Evolutionary conservation across 2,113 vertebrate genomes (phyloP).

Genomic region (Otocyon megalotis): DNA sequence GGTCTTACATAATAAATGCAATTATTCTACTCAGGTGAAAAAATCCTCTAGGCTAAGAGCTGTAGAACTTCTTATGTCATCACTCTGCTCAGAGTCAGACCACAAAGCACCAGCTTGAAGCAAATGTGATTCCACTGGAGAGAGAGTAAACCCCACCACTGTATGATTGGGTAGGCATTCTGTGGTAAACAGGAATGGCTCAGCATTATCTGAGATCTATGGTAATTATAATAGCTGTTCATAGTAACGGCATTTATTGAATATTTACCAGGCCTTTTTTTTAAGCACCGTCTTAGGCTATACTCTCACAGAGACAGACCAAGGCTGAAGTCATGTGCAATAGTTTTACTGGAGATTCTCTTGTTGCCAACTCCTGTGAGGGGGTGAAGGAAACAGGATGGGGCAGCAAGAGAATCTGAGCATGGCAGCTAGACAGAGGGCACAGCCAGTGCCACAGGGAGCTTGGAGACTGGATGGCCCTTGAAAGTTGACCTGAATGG

Average conservation of each 20-base stretch:
- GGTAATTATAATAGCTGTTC: not conserved
- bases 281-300: conserved; percentile 30
- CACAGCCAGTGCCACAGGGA: not conserved
- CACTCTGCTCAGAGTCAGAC: not conserved
- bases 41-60: not conserved
- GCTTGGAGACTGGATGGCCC: not conserved
- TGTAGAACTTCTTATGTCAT: not conserved
- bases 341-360: not conserved
- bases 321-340: not conserved
- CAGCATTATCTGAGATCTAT: conserved; percentile 19
- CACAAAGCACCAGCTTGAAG: conserved; percentile 21
- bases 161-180: not conserved
- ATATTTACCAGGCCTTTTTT: not conserved
- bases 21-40: conserved; percentile 9
- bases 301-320: not conserved
- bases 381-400: not conserved
- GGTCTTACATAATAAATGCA: not conserved
- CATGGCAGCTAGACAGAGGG: not conserved
- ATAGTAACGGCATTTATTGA: conserved; percentile 17
- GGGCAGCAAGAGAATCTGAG: not conserved
- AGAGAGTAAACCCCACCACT: not conserved
- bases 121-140: not conserved
- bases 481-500: not conserved
- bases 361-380: not conserved
- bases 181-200: not conserved